Base-by-base conservation (phyloP, 2,797 vertebrate genomes). In the Anguilla marmorata region DNA sequence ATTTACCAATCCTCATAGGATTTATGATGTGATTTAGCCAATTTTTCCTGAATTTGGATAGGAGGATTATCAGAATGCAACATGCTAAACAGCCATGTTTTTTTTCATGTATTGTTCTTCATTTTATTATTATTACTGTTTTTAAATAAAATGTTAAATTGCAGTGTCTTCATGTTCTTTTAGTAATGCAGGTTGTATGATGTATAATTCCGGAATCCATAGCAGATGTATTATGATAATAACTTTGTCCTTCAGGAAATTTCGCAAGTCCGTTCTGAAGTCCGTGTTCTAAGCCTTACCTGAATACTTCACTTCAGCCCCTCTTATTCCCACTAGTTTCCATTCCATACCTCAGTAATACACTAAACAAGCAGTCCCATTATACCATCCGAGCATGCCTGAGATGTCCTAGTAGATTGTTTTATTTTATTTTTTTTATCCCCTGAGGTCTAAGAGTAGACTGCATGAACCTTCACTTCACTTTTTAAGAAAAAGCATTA, bases 271-370 rank as follows among this genome's bases (percentile, higher is more conserved):
- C 21, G 24, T 50, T 82, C 21, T 6, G 45, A 82, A 50, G 74
- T 41, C 16, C 21, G 2, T 79, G 19, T 66, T 19, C 60, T 54
- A 30, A 80, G 84, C 41, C 30, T 80, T 80, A 27, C 52, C 45
- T 85, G 52, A 58, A 88, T 24, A 63, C 37, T 21, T 58, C 7
- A 33, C 48, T 86, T 66, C 37, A 54, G 19, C 30, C 27, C 8
- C 30, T 12, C 24, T 30, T 54, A 2, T 50, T 37, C 74, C 84
- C 60, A 84, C 84, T 89, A 90, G 91, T 87, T 48, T 52, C 58
- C 88, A 90, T 92, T 63, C 89, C 66, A 88, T 88, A 63, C 83
- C 58, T 63, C 58, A 88, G 37, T 90, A 91, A 90, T 90, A 82
- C 60, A 89, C 89, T 86, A 88, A 89, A 89, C 27, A 50, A 37